Evolutionary conservation across 2,797 vertebrate species (phyloP).

Genomic region (Sebastes taczanowskii): DNA sequence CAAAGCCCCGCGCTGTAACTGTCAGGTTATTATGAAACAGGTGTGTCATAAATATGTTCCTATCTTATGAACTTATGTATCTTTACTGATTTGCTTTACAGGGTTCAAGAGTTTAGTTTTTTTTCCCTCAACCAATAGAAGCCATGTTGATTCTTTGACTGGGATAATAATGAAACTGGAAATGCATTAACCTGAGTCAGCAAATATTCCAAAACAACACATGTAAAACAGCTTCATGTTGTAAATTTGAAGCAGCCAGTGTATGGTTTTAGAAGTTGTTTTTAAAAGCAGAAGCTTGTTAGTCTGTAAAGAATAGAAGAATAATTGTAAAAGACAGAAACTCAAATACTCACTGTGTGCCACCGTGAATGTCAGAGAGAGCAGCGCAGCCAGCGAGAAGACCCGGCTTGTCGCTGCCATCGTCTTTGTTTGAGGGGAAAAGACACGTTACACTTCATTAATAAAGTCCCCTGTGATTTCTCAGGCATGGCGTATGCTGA

Average conservation of each 20-base stretch:
- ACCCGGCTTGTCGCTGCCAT: slow-evolving; percentile 12
- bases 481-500: not conserved
- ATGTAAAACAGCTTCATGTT: not conserved
- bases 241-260: not conserved
- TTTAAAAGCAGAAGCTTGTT: not conserved
- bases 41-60: not conserved
- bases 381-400: slow-evolving; percentile 5
- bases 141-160: not conserved
- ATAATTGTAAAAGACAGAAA: no score
- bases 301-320: not conserved
- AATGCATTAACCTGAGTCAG: not conserved
- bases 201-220: not conserved
- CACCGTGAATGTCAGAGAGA: not conserved
- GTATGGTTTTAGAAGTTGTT: not conserved
- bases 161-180: not conserved
- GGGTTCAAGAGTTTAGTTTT: not conserved
- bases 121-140: no score
- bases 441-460: not conserved
- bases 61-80: not conserved
- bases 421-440: not conserved
- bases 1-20: not conserved
- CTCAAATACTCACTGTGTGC: slow-evolving; percentile 48
- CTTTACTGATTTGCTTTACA: not conserved
- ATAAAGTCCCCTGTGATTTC: not conserved
- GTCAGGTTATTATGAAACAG: not conserved